Evolutionary conservation across 1,140 invertebrate genomes (phyloP).

Genomic region (Ceratitis capitata): DNA sequence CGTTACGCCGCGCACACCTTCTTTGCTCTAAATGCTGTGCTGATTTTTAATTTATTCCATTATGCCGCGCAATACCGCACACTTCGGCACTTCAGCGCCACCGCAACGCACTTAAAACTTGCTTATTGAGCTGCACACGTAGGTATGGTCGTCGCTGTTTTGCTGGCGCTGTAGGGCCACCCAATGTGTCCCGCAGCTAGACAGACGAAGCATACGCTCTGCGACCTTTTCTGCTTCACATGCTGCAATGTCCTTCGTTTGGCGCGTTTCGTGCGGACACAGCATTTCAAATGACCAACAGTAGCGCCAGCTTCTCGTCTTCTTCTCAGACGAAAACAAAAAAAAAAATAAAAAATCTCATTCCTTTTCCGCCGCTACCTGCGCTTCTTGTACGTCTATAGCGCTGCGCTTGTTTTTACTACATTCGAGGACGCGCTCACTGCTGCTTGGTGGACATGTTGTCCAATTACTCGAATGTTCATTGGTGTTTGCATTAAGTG

Average conservation of each 20-base stretch:
- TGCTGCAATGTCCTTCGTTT: neutral
- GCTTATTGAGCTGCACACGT: neutral
- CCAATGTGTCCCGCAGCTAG: neutral
- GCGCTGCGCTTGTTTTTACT: neutral
- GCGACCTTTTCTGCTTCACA: neutral
- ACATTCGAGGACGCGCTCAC: neutral
- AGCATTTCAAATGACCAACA: neutral
- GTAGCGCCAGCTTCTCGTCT: neutral
- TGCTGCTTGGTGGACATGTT: slow-evolving; percentile 55
- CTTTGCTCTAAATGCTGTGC: slow-evolving; percentile 1
- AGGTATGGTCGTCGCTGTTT: neutral
- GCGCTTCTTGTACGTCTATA: neutral
- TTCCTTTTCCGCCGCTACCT: neutral
- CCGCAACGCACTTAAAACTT: neutral
- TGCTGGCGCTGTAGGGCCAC: slow-evolving; percentile 10
- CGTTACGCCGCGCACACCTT: neutral
- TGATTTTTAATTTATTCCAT: slow-evolving; percentile 27
- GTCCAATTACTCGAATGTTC: slow-evolving; percentile 66
- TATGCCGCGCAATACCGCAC: neutral
- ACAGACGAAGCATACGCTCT: neutral
- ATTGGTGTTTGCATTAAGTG: slow-evolving; percentile 66
- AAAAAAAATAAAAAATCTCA: too few relatives aligned
- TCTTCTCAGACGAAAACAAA: too few relatives aligned
- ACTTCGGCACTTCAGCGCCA: neutral
- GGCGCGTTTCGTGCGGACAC: neutral